Evolutionary conservation across 37 sponge, comb jelly and placozoan genomes (phyloP).

Genomic region (Cladorhizidae sp.): DNA sequence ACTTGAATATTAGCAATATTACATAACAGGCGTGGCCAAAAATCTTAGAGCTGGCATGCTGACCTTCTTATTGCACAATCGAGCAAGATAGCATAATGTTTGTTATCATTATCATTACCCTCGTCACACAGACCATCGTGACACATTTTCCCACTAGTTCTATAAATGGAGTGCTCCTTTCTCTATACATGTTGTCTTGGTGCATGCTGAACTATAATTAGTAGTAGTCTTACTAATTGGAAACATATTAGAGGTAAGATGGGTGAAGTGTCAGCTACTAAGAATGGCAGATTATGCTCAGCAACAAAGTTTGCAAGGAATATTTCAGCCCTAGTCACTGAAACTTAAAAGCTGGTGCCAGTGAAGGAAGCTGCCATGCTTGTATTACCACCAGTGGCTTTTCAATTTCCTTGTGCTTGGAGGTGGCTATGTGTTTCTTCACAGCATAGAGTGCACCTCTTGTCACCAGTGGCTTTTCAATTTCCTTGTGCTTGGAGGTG

Average conservation of each 20-base stretch:
- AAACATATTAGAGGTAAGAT: background rate
- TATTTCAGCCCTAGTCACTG: too few species aligned
- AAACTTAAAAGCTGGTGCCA: background rate
- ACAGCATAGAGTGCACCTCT: too few species aligned
- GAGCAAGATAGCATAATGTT: slow-evolving; percentile 4
- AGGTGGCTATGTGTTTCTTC: too few species aligned
- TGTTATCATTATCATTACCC: background rate
- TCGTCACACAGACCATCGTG: slow-evolving; percentile 3
- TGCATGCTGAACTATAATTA: background rate
- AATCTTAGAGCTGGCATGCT: background rate
- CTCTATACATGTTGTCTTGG: slow-evolving; percentile 11
- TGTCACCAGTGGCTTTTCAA: background rate
- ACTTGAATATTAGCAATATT: background rate
- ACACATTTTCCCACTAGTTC: background rate
- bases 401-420: slow-evolving; percentile 4
- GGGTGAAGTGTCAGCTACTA: background rate
- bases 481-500: slow-evolving; percentile 12
- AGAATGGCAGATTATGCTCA: slow-evolving; percentile 3
- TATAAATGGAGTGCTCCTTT: background rate
- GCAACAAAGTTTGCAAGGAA: slow-evolving; percentile 20
- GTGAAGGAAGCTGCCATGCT: slow-evolving; percentile 1
- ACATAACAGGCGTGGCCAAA: background rate
- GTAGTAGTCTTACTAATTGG: background rate
- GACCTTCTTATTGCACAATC: background rate
- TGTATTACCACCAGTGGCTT: background rate